A percentile compares a stretch with the other conserved stretches of the same genome.
Evolutionary conservation across 2,888 invertebrate genomes (phyloP).

Genomic region (Drosophila fulvimacula): DNA sequence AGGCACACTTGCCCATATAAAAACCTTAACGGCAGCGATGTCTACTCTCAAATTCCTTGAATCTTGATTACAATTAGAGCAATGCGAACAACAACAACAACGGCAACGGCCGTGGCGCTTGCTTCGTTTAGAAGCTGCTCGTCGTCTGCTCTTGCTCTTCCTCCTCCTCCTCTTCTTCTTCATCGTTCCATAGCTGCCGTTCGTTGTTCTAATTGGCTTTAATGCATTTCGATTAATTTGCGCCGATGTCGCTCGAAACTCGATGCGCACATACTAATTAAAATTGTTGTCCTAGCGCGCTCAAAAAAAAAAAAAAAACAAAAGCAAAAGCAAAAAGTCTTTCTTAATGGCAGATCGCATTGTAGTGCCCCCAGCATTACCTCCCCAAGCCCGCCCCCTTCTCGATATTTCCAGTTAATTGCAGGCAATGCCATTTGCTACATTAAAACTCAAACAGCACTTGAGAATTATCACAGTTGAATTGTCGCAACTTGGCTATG

Average conservation of each 20-base stretch:
- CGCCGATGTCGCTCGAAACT: slow-evolving; percentile 63
- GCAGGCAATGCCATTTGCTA: slow-evolving; percentile 57
- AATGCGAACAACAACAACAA: slow-evolving; percentile 6
- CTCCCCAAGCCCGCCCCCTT: not conserved
- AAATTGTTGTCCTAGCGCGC: slow-evolving; percentile 61
- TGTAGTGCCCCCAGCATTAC: slow-evolving; percentile 1
- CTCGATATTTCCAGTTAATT: slow-evolving; percentile 56
- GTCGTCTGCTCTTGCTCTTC: not conserved
- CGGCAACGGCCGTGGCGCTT: slow-evolving; percentile 47
- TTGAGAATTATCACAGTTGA: slow-evolving; percentile 45
- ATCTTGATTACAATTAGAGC: slow-evolving; percentile 60
- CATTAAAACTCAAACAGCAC: slow-evolving; percentile 44
- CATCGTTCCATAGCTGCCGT: slow-evolving; percentile 7
- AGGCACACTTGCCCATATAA: not conserved
- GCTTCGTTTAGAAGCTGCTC: slow-evolving; percentile 11
- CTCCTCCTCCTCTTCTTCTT: not conserved
- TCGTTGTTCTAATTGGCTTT: slow-evolving; percentile 70
- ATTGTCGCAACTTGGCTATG: slow-evolving; percentile 44
- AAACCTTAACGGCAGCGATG: slow-evolving; percentile 12
- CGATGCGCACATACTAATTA: slow-evolving; percentile 67
- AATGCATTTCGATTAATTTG: slow-evolving; percentile 78
- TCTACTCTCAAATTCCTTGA: slow-evolving; percentile 21
- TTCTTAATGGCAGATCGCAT: slow-evolving; percentile 9
- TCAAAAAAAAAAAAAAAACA: no score
- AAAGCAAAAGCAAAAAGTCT: slow-evolving; percentile 23